phyloP scores from a whole-genome alignment of 2,113 vertebrate genomes.

The Lathamus discolor region DNA sequence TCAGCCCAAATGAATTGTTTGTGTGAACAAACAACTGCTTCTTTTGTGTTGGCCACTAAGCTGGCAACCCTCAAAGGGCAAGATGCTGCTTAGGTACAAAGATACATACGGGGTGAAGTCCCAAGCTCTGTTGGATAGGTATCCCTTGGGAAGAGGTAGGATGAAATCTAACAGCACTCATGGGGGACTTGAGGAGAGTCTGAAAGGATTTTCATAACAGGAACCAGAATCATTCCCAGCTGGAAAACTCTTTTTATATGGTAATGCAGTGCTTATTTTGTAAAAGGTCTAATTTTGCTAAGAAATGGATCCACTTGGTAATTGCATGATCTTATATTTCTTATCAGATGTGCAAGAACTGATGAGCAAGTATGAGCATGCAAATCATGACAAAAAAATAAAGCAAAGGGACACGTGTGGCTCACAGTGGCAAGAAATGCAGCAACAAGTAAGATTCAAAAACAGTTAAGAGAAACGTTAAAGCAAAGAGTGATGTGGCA shows the following conservation, averaged over 20 bases:
- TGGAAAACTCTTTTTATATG: background rate
- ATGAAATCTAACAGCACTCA: background rate
- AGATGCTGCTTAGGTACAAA: background rate
- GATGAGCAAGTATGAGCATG: background rate
- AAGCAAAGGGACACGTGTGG: background rate
- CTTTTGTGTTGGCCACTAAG: background rate
- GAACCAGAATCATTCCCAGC: background rate
- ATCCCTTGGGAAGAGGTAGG: background rate
- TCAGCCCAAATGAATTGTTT: background rate
- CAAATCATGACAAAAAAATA: background rate
- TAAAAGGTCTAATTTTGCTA: background rate
- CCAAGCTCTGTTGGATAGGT: background rate
- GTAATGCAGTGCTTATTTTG: background rate
- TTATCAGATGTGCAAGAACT: background rate
- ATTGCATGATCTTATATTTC: background rate
- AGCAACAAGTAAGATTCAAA: background rate
- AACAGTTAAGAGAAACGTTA: background rate
- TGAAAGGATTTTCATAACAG: background rate
- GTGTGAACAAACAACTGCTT: background rate
- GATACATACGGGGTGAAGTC: background rate
- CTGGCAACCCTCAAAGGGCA: background rate
- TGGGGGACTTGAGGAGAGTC: background rate
- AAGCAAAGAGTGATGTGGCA: background rate
- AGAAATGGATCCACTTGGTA: background rate
- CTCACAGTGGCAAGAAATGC: background rate